phyloP scores from a whole-genome alignment of 2,113 vertebrate species.

The Indicator maculatus region DNA sequence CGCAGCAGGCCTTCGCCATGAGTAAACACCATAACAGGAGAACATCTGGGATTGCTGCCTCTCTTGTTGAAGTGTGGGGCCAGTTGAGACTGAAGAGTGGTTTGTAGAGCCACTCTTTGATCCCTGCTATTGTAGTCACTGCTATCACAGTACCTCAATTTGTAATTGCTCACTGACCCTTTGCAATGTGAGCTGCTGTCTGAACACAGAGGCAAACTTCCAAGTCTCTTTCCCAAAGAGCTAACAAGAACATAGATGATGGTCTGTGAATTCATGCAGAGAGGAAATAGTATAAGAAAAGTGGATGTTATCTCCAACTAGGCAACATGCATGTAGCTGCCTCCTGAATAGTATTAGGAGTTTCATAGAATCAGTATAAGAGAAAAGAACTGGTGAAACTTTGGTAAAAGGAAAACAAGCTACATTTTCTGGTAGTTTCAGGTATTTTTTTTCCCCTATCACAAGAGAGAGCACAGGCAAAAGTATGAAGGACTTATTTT shows the following conservation, averaged over 20 bases:
- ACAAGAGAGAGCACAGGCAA: not conserved
- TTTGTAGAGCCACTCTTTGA: not conserved
- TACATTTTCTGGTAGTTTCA: not conserved
- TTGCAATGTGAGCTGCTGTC: not conserved
- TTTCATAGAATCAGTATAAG: not conserved
- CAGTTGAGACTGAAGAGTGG: accelerated
- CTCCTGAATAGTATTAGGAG: not conserved
- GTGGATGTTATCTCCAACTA: accelerated
- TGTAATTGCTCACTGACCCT: accelerated
- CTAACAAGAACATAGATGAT: accelerated
- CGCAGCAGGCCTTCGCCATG: too few species aligned
- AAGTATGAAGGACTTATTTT: not conserved
- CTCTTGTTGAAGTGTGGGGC: accelerated
- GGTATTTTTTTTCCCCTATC: not conserved
- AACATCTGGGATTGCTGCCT: not conserved
- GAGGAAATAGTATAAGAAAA: not conserved
- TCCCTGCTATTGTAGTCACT: accelerated
- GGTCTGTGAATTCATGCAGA: not conserved
- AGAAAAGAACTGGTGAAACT: not conserved
- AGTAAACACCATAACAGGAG: not conserved
- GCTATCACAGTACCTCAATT: accelerated
- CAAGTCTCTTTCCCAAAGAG: not conserved
- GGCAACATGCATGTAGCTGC: accelerated
- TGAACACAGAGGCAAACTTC: not conserved
- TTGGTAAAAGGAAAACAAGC: not conserved